A percentile compares a stretch with the other conserved stretches of the same genome.
phyloP scores from a whole-genome alignment of 2,888 invertebrate genomes.

The Rhagium mordax region DNA sequence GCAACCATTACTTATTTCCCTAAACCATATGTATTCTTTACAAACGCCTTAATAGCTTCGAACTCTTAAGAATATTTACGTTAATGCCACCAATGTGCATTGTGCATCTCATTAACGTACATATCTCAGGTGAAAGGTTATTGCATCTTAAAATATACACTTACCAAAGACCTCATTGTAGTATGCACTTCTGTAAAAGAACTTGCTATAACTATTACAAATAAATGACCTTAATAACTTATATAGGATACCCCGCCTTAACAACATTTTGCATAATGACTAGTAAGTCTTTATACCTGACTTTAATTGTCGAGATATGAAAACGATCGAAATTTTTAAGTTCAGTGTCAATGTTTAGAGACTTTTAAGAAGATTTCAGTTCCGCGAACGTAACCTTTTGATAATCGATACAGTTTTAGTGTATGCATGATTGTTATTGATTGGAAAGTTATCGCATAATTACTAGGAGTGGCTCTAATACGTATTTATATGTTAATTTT shows the following conservation, averaged over 20 bases:
- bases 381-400: background rate
- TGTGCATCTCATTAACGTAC: background rate
- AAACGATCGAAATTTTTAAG: background rate
- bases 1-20: background rate
- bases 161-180: slow-evolving; percentile 57
- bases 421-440: background rate
- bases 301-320: background rate
- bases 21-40: background rate
- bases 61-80: background rate
- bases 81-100: background rate
- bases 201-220: slow-evolving; percentile 56
- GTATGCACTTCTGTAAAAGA: slow-evolving; percentile 46
- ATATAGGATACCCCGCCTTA: slow-evolving; percentile 39
- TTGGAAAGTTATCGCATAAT: background rate
- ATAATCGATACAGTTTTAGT: background rate
- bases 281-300: background rate
- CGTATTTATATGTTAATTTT: background rate
- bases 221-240: slow-evolving; percentile 39
- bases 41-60: background rate
- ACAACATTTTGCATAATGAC: background rate
- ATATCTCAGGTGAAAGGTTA: background rate
- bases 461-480: background rate
- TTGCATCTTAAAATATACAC: slow-evolving; percentile 32
- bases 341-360: background rate
- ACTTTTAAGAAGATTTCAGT: background rate